These are phyloP conservation scores for Heteronetta atricapilla DNA, from an alignment of 2,113 vertebrate species.

Conservation along the genomic window DNA sequence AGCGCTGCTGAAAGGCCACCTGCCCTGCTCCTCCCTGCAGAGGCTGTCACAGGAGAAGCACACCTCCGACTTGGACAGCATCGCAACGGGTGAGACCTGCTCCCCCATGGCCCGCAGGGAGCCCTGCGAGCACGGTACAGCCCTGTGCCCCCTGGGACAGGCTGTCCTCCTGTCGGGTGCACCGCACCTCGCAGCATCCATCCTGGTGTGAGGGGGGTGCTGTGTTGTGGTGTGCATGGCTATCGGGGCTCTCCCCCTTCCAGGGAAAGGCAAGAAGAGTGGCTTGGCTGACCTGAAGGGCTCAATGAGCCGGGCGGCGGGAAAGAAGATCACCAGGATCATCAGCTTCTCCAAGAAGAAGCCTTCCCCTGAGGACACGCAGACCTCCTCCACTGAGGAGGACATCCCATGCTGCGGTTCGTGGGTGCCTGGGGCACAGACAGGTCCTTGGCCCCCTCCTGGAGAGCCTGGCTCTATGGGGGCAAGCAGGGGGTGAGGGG, in stretches of 20 bases:
- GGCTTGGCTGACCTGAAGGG: conserved; percentile 94
- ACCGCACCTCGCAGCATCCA: neutral
- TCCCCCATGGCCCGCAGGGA: conserved; percentile 74
- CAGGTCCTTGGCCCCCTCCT: too few relatives aligned
- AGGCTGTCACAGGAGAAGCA: conserved; percentile 88
- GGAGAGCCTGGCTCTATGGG: too few relatives aligned
- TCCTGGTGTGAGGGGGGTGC: neutral
- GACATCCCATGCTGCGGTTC: conserved; percentile 91
- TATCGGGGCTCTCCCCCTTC: neutral
- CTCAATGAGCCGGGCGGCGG: conserved; percentile 91
- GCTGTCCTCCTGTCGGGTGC: rapidly evolving
- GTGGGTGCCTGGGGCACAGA: too few relatives aligned
- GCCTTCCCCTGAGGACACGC: conserved; percentile 80
- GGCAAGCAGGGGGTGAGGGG: too few relatives aligned
- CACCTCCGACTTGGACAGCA: conserved; percentile 89
- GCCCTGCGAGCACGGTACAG: conserved; percentile 82
- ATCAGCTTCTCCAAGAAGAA: conserved; percentile 98
- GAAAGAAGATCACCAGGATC: conserved; percentile 95
- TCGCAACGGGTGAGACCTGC: conserved; percentile 77
- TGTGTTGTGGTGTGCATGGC: rapidly evolving
- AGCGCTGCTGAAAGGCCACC: neutral
- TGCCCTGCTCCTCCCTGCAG: conserved; percentile 66
- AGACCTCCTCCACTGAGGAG: conserved; percentile 77
- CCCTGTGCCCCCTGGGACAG: neutral
- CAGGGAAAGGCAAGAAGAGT: conserved; percentile 88